Evolutionary conservation across 1,140 invertebrate species (phyloP).

Genomic region (Probaryconus sp.): DNA sequence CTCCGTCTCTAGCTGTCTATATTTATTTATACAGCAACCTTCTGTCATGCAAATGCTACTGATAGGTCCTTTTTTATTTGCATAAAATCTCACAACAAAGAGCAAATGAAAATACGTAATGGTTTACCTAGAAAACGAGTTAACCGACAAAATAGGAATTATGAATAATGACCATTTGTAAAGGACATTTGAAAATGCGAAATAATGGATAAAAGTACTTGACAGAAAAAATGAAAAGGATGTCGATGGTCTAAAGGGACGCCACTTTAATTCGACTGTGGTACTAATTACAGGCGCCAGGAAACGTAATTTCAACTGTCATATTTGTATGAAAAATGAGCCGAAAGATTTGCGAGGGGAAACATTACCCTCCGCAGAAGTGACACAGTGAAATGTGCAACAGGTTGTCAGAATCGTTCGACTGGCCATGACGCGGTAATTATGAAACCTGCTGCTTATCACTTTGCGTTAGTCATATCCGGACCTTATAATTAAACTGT

Average conservation of each 20-base stretch:
- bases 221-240: no score
- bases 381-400: slow-evolving; percentile 40
- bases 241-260: not conserved
- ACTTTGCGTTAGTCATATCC: slow-evolving; percentile 46
- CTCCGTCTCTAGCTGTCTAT: slow-evolving; percentile 30
- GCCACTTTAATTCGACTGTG: not conserved
- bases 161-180: no score
- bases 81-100: not conserved
- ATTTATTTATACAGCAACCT: slow-evolving; percentile 34
- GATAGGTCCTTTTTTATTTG: slow-evolving; percentile 11
- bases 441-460: slow-evolving; percentile 45
- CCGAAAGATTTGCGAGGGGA: slow-evolving; percentile 2
- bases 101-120: no score
- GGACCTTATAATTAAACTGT: slow-evolving; percentile 50
- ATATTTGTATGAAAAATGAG: slow-evolving; percentile 30
- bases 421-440: slow-evolving; percentile 38
- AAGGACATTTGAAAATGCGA: no score
- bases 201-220: no score
- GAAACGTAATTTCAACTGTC: slow-evolving; percentile 23
- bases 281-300: slow-evolving; percentile 10
- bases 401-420: slow-evolving; percentile 47
- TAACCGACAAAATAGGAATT: no score
- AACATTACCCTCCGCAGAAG: slow-evolving; percentile 24
- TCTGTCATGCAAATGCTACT: slow-evolving; percentile 38
- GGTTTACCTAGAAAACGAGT: no score